These are phyloP conservation scores for Campylorhamphus procurvoides DNA, from an alignment of 2,113 vertebrate species.

Conservation along the genomic window DNA sequence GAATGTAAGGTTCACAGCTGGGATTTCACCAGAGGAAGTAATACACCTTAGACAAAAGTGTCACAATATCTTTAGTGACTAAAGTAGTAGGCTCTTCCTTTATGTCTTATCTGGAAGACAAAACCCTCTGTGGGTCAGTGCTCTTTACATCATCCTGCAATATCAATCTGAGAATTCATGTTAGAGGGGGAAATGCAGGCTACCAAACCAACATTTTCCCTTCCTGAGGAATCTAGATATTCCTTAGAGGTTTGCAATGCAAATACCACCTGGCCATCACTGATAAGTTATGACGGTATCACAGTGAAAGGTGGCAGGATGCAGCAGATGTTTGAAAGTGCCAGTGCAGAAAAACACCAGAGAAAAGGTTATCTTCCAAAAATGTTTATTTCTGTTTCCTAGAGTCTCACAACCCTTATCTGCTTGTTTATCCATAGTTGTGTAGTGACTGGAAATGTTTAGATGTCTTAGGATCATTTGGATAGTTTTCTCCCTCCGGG, in stretches of 20 bases:
- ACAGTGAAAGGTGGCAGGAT: neutral
- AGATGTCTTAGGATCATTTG: neutral
- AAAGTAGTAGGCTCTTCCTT: neutral
- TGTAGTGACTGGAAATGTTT: neutral
- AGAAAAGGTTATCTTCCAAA: neutral
- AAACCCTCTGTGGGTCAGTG: neutral
- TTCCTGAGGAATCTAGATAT: neutral
- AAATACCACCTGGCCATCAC: neutral
- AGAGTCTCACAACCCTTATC: neutral
- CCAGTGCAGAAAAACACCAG: neutral
- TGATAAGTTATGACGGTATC: neutral
- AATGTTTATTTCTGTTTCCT: neutral
- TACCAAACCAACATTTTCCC: neutral
- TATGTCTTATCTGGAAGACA: neutral
- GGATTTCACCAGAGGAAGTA: conserved; percentile 23
- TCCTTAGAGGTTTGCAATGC: neutral
- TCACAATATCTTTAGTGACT: neutral
- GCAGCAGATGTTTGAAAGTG: neutral
- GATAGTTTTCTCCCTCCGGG: neutral
- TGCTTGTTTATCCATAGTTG: neutral
- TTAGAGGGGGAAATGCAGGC: neutral
- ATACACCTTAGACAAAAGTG: neutral
- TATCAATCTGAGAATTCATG: neutral
- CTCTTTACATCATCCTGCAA: neutral
- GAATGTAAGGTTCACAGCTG: conserved; percentile 26